A percentile compares a stretch with the other conserved stretches of the same genome.
These are phyloP conservation scores for Drosophila sp. DNA, from an alignment of 1,140 invertebrate species.

Conservation along the genomic window DNA sequence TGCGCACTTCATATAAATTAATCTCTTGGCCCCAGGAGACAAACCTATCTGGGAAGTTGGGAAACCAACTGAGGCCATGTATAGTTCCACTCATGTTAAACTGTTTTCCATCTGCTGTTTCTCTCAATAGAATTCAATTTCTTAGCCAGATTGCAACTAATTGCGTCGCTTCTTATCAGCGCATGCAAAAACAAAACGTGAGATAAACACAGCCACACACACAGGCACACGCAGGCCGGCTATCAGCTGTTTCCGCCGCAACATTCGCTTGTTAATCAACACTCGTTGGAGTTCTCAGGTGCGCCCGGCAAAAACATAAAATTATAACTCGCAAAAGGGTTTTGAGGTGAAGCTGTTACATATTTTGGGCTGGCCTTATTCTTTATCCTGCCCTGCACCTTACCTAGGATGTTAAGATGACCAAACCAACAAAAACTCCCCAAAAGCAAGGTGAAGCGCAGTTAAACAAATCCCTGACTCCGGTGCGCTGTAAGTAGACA, in stretches of 20 bases:
- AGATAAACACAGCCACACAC: constrained; percentile 43
- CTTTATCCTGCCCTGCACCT: neutral
- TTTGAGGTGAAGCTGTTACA: too few relatives aligned
- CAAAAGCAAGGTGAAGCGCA: constrained; percentile 23
- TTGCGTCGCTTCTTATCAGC: constrained; percentile 75
- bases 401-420: constrained; percentile 18
- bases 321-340: too few relatives aligned
- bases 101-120: constrained; percentile 32
- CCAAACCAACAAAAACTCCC: constrained; percentile 43
- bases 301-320: neutral
- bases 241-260: constrained; percentile 35
- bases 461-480: constrained; percentile 55
- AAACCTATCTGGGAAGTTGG: constrained; percentile 90
- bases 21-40: constrained; percentile 94
- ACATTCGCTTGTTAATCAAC: neutral
- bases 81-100: constrained; percentile 82
- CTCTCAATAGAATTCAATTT: neutral
- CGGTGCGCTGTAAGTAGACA: constrained; percentile 66
- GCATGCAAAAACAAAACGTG: constrained; percentile 58
- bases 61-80: constrained; percentile 92
- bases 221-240: constrained; percentile 23
- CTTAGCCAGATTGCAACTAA: constrained; percentile 38
- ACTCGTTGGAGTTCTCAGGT: neutral
- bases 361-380: neutral
- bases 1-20: constrained; percentile 90